phyloP scores from a whole-genome alignment of 2,888 invertebrate genomes.

The Aspidiotus rigidus region DNA sequence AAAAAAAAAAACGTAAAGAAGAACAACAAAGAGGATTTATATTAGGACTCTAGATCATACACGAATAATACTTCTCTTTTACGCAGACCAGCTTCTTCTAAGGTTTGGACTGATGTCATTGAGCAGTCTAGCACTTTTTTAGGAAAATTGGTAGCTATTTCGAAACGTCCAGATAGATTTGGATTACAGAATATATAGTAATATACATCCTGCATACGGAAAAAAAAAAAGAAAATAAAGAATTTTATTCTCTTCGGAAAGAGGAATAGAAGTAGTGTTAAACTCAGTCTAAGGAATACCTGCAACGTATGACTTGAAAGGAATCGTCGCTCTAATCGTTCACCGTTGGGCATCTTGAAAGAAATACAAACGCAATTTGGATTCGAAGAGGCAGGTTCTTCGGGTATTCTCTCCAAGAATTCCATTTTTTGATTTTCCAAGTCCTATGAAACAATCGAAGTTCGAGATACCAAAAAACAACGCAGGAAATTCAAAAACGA shows the following conservation, averaged over 20 bases:
- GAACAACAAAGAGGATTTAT: neutral
- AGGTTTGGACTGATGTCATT: constrained; percentile 49
- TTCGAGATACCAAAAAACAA: neutral
- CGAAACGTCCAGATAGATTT: constrained; percentile 82
- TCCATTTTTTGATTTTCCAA: constrained; percentile 59
- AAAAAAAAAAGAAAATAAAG: no score
- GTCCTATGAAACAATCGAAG: constrained; percentile 44
- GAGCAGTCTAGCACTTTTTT: constrained; percentile 65
- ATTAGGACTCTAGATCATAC: constrained; percentile 74
- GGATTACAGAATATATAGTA: constrained; percentile 94
- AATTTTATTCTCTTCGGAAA: no score
- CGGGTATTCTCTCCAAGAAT: constrained; percentile 55
- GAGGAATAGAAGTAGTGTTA: neutral
- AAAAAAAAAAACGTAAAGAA: constrained; percentile 19
- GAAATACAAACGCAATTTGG: constrained; percentile 70
- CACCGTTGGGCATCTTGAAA: constrained; percentile 84
- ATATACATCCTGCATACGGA: constrained; percentile 65
- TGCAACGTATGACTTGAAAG: constrained; percentile 66
- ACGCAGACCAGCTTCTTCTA: constrained; percentile 71
- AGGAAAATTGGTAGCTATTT: constrained; percentile 92
- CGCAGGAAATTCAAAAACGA: neutral
- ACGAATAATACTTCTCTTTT: constrained; percentile 88
- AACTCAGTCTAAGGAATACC: constrained; percentile 47
- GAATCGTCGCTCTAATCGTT: constrained; percentile 79
- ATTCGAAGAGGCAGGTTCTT: constrained; percentile 63